A percentile compares a stretch with the other conserved stretches of the same genome.
Conservation (phyloP, 1,140 invertebrate species). For the Lucilia cuprina region DNA sequence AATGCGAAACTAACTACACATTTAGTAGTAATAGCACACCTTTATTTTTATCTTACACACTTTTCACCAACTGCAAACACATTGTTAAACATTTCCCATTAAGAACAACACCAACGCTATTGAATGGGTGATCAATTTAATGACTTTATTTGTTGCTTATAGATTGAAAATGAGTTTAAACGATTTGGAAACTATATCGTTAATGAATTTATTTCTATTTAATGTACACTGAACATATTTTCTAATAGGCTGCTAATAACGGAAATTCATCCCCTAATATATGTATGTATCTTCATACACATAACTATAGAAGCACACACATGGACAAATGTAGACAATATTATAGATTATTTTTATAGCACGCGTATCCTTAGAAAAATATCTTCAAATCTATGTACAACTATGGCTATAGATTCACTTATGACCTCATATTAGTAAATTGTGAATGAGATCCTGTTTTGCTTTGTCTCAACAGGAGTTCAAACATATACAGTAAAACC, state of each 20-base stretch:
- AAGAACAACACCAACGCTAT: neutral
- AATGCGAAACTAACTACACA: no score
- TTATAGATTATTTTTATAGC: neutral
- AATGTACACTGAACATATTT: conserved; percentile 14
- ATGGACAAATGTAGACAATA: neutral
- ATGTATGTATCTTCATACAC: neutral
- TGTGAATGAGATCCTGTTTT: neutral
- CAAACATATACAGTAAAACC: neutral
- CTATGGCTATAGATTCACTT: neutral
- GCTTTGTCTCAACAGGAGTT: conserved; percentile 20
- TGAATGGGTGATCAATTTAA: neutral
- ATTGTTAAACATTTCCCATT: neutral
- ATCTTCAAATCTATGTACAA: neutral
- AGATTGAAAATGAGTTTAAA: neutral
- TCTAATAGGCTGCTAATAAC: neutral
- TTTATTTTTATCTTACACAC: neutral
- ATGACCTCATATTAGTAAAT: conserved; percentile 14
- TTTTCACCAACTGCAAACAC: neutral
- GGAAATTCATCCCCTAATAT: conserved; percentile 18
- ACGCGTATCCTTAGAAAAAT: neutral
- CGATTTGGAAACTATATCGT: neutral
- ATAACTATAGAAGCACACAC: neutral
- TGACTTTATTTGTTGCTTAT: neutral
- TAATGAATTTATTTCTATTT: neutral
- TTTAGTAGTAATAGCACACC: no score